A percentile compares a stretch with the other conserved stretches of the same genome.
Evolutionary conservation across 2,888 invertebrate species (phyloP).

Genomic region (Leptodirus hochenwartii): DNA sequence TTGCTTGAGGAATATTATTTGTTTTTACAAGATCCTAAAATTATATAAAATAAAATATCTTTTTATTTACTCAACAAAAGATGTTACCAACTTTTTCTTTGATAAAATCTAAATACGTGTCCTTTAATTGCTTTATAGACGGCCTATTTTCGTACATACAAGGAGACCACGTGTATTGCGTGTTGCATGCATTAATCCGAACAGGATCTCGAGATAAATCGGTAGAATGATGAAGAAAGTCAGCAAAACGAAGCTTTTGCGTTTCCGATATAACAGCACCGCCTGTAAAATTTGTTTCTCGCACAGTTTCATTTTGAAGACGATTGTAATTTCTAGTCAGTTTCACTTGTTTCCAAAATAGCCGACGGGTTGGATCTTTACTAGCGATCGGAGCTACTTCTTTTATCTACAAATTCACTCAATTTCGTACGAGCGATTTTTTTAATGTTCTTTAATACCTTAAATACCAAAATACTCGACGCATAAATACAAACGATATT

Average conservation of each 20-base stretch:
- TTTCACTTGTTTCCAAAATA: slow-evolving; percentile 44
- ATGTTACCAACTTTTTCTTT: no score
- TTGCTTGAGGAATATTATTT: slow-evolving; percentile 4
- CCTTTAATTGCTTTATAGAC: slow-evolving; percentile 15
- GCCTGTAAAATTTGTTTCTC: slow-evolving; percentile 1
- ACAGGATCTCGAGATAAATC: slow-evolving; percentile 15
- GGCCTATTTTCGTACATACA: slow-evolving; percentile 14
- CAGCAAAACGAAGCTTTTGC: slow-evolving; percentile 7
- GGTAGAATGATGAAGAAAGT: slow-evolving; percentile 16
- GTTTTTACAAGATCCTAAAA: no score
- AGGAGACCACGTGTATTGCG: slow-evolving; percentile 20
- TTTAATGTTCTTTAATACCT: slow-evolving; percentile 25
- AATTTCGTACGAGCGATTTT: not conserved
- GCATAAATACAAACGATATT: slow-evolving; percentile 57
- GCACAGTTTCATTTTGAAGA: slow-evolving; percentile 15
- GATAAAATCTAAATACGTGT: slow-evolving; percentile 13
- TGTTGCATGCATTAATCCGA: slow-evolving; percentile 12
- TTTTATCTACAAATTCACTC: slow-evolving; percentile 29
- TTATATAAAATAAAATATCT: no score
- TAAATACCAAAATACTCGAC: slow-evolving; percentile 50
- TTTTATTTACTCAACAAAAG: no score
- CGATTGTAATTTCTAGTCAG: slow-evolving; percentile 36
- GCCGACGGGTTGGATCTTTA: slow-evolving; percentile 24
- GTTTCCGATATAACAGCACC: slow-evolving; percentile 1
- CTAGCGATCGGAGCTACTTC: slow-evolving; percentile 39